Percentiles rank a stretch among this genome's conserved stretches.
Conservation (phyloP, 2,113 vertebrate genomes). For the Uria lomvia region DNA sequence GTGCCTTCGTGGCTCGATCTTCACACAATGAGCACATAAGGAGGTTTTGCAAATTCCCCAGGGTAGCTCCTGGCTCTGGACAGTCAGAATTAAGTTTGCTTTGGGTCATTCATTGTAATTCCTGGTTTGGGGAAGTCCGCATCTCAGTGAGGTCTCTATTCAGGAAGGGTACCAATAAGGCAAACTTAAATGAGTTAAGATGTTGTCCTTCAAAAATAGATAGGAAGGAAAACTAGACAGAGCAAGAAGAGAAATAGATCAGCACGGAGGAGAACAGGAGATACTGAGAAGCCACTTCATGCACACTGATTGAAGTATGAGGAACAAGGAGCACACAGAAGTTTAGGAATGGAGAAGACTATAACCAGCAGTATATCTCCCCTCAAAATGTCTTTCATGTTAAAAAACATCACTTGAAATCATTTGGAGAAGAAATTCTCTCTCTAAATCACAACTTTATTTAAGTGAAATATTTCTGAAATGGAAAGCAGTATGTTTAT, state of each 20-base stretch:
- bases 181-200: neutral
- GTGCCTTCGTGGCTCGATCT: neutral
- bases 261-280: neutral
- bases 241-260: neutral
- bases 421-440: neutral
- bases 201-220: neutral
- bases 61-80: neutral
- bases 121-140: neutral
- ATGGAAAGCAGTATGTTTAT: neutral
- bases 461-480: neutral
- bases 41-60: neutral
- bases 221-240: neutral
- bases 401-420: neutral
- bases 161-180: neutral
- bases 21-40: neutral
- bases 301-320: accelerated
- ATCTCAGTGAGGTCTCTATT: neutral
- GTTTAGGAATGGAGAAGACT: neutral
- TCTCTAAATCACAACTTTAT: neutral
- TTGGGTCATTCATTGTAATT: neutral
- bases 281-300: neutral
- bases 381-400: neutral
- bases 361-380: neutral
- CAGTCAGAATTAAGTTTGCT: neutral
- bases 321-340: neutral